Conservation (phyloP, 2,888 invertebrate species). For the Sesia apiformis region DNA sequence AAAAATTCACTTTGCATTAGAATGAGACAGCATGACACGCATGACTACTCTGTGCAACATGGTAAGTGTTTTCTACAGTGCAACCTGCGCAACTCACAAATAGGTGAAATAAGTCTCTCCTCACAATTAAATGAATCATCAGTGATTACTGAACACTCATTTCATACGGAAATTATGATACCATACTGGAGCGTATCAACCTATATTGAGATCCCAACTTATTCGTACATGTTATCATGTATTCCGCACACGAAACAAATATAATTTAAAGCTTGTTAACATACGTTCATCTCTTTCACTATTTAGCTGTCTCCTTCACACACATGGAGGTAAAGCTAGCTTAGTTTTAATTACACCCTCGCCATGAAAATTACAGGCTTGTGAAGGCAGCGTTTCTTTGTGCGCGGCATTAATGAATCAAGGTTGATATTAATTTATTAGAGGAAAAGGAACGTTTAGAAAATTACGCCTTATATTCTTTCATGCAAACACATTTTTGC, state of each 20-base stretch:
- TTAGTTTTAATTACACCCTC: constrained; percentile 54
- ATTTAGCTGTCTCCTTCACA: constrained; percentile 19
- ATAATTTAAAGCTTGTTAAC: constrained; percentile 51
- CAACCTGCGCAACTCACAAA: too few species aligned
- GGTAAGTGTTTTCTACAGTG: too few species aligned
- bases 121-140: too few species aligned
- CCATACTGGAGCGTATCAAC: too few species aligned
- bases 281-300: constrained; percentile 15
- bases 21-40: too few species aligned
- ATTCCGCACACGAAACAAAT: constrained; percentile 40
- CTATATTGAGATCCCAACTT: background rate
- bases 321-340: constrained; percentile 29
- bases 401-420: constrained; percentile 5
- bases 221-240: constrained; percentile 10
- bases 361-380: constrained; percentile 36
- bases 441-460: background rate
- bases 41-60: too few species aligned
- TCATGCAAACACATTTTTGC: too few species aligned
- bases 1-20: too few species aligned
- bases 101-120: too few species aligned
- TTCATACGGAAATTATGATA: too few species aligned
- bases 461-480: too few species aligned
- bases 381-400: constrained; percentile 18
- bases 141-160: too few species aligned
- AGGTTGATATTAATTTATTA: background rate